Evolutionary conservation across 2,888 invertebrate genomes (phyloP).

Genomic region (Parapristionchus giblindavisi): DNA sequence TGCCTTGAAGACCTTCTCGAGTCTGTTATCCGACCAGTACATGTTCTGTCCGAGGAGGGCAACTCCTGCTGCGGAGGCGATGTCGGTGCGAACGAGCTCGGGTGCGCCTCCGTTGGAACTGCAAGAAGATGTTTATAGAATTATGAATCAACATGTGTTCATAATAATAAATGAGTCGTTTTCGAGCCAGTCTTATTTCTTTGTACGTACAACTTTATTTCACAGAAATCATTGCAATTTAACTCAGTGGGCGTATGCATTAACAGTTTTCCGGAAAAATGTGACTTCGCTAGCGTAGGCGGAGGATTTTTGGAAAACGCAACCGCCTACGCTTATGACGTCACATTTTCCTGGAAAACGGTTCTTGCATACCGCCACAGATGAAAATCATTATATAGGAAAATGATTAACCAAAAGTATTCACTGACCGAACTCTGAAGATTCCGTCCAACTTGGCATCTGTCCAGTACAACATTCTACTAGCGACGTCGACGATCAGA

Average conservation of each 20-base stretch:
- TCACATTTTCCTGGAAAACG: too few relatives aligned
- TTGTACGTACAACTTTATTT: too few relatives aligned
- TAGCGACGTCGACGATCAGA: slow-evolving; percentile 88
- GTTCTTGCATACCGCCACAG: not conserved
- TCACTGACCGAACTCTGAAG: slow-evolving; percentile 73
- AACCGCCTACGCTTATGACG: too few relatives aligned
- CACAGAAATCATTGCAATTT: too few relatives aligned
- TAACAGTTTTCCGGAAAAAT: too few relatives aligned
- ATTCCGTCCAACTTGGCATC: slow-evolving; percentile 93
- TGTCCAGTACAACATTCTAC: slow-evolving; percentile 96
- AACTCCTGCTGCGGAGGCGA: slow-evolving; percentile 67
- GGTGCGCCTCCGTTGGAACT: slow-evolving; percentile 42
- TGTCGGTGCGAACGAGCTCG: slow-evolving; percentile 62
- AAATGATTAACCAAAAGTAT: not conserved
- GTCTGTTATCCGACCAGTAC: slow-evolving; percentile 67
- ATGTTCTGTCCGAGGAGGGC: slow-evolving; percentile 62
- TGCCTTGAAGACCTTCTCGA: slow-evolving; percentile 68
- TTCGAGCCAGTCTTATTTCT: too few relatives aligned
- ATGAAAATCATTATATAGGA: not conserved
- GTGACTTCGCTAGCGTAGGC: too few relatives aligned
- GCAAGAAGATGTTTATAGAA: not conserved
- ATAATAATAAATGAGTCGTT: too few relatives aligned
- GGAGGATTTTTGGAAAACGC: too few relatives aligned
- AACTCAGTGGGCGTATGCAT: too few relatives aligned
- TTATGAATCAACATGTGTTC: not conserved